phyloP scores from a whole-genome alignment of 1,140 invertebrate species.

The Polyergus mexicanus region DNA sequence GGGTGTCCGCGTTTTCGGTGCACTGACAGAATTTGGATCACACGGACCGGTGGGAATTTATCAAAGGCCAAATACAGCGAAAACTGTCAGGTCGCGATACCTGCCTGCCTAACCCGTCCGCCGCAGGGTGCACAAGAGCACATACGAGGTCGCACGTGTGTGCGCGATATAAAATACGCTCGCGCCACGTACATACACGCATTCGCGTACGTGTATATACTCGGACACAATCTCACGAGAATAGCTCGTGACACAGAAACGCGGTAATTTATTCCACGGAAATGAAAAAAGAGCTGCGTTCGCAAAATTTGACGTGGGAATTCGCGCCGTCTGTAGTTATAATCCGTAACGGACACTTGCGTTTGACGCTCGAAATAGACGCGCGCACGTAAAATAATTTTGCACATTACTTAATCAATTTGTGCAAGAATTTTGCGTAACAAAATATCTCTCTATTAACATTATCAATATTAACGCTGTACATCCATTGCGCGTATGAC shows the following conservation, averaged over 20 bases:
- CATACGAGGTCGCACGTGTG: conserved; percentile 44
- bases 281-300: conserved; percentile 43
- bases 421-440: not conserved
- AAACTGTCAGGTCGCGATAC: conserved; percentile 60
- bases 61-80: conserved; percentile 67
- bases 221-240: conserved; percentile 58
- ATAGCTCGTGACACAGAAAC: conserved; percentile 45
- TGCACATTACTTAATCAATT: not conserved
- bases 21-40: conserved; percentile 49
- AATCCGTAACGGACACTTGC: conserved; percentile 20
- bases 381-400: not conserved
- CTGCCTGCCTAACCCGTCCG: conserved; percentile 2
- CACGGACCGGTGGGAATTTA: conserved; percentile 57
- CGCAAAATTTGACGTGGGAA: conserved; percentile 56
- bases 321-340: not conserved
- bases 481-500: not conserved
- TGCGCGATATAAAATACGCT: conserved; percentile 48
- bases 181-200: not conserved
- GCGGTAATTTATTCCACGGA: conserved; percentile 50
- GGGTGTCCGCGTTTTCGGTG: conserved; percentile 7
- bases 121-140: conserved; percentile 3
- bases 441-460: not conserved
- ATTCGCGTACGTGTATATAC: not conserved
- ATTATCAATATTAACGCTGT: not conserved
- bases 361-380: not conserved